Evolutionary conservation across 1,140 invertebrate species (phyloP).

Genomic region (Dendroctonus valens): DNA sequence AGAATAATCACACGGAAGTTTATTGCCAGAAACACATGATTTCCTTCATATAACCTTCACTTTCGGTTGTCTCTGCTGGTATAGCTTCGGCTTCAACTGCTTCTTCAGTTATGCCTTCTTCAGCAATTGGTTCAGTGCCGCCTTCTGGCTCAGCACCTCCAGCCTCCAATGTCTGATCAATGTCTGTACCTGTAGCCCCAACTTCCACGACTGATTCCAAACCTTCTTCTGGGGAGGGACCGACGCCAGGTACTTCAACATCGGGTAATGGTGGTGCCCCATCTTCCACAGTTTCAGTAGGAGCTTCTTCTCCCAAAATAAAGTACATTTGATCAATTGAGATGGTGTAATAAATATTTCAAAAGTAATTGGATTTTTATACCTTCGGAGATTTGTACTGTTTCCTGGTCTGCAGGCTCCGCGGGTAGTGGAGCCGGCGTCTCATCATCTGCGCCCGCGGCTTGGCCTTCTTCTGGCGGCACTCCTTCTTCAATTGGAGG

Average conservation of each 20-base stretch:
- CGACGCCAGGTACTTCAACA: neutral
- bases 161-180: neutral
- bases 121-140: neutral
- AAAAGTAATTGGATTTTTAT: too few relatives aligned
- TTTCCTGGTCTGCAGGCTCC: conserved; percentile 6
- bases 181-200: conserved; percentile 1
- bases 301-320: neutral
- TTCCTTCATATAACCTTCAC: neutral
- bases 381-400: neutral
- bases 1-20: neutral
- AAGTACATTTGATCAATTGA: too few relatives aligned
- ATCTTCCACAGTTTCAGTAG: neutral
- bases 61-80: conserved; percentile 3
- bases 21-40: neutral
- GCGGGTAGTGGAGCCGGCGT: too few relatives aligned
- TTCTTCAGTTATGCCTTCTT: conserved; percentile 1
- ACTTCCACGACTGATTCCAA: conserved; percentile 10
- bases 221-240: conserved; percentile 1
- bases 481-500: neutral
- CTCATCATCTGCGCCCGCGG: neutral
- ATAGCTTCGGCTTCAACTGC: conserved; percentile 13
- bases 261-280: conserved; percentile 8
- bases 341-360: too few relatives aligned
- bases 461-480: conserved; percentile 12
- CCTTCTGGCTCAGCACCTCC: conserved; percentile 15